Base-by-base conservation (phyloP, 2,797 vertebrate genomes). In the Chelidonichthys spinosus region DNA sequence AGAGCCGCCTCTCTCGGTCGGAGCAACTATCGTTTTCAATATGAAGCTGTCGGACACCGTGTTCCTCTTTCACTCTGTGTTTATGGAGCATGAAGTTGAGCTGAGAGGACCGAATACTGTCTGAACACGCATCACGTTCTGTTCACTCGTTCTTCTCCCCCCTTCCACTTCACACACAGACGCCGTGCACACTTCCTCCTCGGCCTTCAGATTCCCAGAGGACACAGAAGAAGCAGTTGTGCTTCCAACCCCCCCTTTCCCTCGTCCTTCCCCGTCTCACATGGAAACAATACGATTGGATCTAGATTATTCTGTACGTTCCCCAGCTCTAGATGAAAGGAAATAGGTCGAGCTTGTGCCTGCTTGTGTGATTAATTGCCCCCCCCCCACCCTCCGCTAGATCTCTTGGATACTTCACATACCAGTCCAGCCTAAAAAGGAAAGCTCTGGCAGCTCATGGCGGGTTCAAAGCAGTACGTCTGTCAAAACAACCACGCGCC, bases 51-150 rank as follows among this genome's bases (percentile, higher is more conserved):
- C 43, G 15, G 56, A 47, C 39, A 5, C 8, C 0, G 11, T 6
- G 74, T 94, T 94, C 92, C 91, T 87, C 90, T 93, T 93, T 90
- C 55, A 44, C 47, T 15, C 61, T 47, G 49, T 78, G 80, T 87
- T 86, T 84, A 66, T 55, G 63, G 68, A 18, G 17, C 39, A 43
- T 4, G 37, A 61, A 63, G 65, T 63, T 49, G 75, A 69, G 32
- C 63, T 70, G 56, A 76, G 69, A 72, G 50, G 17, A n/a, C 35
- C 46, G 6, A 72, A 69, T 7, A 17, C 61, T 69, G 42, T 63
- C 73, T 72, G 46, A 43, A n/a, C 59, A 60, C 35, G 36, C 55
- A 67, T 46, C 54, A 1, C 15, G 46, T 53, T 61, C 54, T 42
- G 39, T 63, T 33, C 61, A 42, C 33, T n/a, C n/a, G 18, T 63